phyloP scores from a whole-genome alignment of 2,797 vertebrate species.

The Caiman crocodilus region DNA sequence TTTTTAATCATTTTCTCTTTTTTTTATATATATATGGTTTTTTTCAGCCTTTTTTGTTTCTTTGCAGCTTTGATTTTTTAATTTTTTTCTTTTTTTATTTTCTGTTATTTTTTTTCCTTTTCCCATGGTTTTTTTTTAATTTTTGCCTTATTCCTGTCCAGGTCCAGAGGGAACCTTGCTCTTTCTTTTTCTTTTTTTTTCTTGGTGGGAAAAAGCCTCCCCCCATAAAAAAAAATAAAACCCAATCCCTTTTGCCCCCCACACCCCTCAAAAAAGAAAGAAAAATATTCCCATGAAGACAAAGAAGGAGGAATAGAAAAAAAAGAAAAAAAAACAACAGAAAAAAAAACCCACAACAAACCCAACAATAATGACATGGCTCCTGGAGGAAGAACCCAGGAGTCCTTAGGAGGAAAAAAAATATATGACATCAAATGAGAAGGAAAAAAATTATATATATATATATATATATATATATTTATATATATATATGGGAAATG shows the following conservation, averaged over 20 bases:
- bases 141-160: too few relatives aligned
- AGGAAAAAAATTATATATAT: neutral
- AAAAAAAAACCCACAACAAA: conserved; percentile 41
- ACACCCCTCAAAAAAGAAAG: neutral
- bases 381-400: too few relatives aligned
- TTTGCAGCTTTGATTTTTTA: conserved; percentile 18
- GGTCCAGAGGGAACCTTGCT: neutral
- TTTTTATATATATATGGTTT: conserved; percentile 51
- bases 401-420: too few relatives aligned
- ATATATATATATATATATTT: too few relatives aligned
- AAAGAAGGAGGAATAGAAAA: conserved; percentile 67
- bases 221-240: neutral
- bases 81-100: neutral
- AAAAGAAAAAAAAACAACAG: conserved; percentile 58
- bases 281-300: neutral
- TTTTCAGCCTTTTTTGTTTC: conserved; percentile 71
- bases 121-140: neutral
- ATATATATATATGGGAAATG: neutral
- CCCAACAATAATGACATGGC: neutral
- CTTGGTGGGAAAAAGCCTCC: neutral
- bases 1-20: conserved; percentile 83
- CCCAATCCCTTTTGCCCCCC: too few relatives aligned
- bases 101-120: neutral
- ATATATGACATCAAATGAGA: neutral
- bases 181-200: neutral